These are phyloP conservation scores for Meteorus sp. DNA, from an alignment of 1,140 invertebrate genomes.

Conservation along the genomic window DNA sequence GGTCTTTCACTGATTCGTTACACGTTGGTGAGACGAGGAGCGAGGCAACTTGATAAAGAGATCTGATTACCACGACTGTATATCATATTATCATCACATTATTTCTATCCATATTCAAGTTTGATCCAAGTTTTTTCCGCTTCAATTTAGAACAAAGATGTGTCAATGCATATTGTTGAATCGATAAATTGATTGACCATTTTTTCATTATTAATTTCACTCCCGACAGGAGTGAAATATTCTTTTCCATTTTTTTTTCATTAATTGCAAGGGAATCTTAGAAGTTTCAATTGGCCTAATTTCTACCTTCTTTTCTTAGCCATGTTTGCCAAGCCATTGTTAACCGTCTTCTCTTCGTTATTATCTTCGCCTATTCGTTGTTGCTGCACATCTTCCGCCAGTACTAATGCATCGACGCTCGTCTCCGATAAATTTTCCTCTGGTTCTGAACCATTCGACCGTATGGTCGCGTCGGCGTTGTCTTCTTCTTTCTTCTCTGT, in stretches of 20 bases:
- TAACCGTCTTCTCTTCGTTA: conserved; percentile 41
- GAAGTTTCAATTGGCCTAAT: no score
- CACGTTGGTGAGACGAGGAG: no score
- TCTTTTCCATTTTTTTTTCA: not conserved
- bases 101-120: no score
- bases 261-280: no score
- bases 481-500: conserved; percentile 22
- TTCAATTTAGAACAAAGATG: no score
- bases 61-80: not conserved
- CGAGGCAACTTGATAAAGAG: conserved; percentile 3
- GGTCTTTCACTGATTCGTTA: conserved; percentile 47
- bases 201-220: no score
- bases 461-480: conserved; percentile 24
- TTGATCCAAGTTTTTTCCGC: no score
- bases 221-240: not conserved
- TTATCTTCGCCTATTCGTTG: conserved; percentile 21
- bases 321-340: conserved; percentile 7
- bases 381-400: conserved; percentile 38
- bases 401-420: conserved; percentile 46
- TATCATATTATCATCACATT: no score
- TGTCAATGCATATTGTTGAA: no score
- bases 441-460: conserved; percentile 20
- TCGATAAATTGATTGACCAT: no score
- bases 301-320: not conserved
- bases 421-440: conserved; percentile 42